phyloP scores from a whole-genome alignment of 2,888 invertebrate genomes.

The Plusia festucae region DNA sequence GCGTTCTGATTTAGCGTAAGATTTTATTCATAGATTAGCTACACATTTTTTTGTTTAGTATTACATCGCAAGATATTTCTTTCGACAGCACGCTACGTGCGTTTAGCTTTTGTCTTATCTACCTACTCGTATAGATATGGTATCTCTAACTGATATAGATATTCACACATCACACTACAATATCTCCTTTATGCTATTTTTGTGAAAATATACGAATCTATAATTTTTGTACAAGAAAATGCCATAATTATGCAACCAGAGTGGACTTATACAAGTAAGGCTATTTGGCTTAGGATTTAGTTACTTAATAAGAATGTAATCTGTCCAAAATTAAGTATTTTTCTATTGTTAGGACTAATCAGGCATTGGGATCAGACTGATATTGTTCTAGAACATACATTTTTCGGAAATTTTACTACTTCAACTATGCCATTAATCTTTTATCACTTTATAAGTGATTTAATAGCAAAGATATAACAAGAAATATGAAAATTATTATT shows the following conservation, averaged over 20 bases:
- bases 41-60: slow-evolving; percentile 48
- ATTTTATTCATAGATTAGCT: slow-evolving; percentile 48
- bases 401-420: slow-evolving; percentile 24
- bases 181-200: slow-evolving; percentile 55
- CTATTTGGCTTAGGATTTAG: slow-evolving; percentile 53
- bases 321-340: slow-evolving; percentile 71
- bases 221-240: slow-evolving; percentile 66
- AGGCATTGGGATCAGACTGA: slow-evolving; percentile 39
- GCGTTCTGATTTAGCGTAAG: slow-evolving; percentile 51
- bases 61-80: slow-evolving; percentile 66
- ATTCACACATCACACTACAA: slow-evolving; percentile 73
- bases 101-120: slow-evolving; percentile 74
- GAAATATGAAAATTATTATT: slow-evolving; percentile 2
- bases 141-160: slow-evolving; percentile 78
- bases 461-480: slow-evolving; percentile 17
- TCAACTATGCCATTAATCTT: slow-evolving; percentile 17
- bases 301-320: slow-evolving; percentile 72
- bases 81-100: slow-evolving; percentile 66
- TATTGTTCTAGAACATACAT: slow-evolving; percentile 27
- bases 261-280: slow-evolving; percentile 45
- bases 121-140: slow-evolving; percentile 71
- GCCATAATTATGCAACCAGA: slow-evolving; percentile 71
- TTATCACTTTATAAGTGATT: slow-evolving; percentile 24
- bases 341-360: slow-evolving; percentile 46
- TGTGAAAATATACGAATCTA: slow-evolving; percentile 52